Base-by-base conservation (phyloP, 2,888 invertebrate species). In the Ischnura elegans region DNA sequence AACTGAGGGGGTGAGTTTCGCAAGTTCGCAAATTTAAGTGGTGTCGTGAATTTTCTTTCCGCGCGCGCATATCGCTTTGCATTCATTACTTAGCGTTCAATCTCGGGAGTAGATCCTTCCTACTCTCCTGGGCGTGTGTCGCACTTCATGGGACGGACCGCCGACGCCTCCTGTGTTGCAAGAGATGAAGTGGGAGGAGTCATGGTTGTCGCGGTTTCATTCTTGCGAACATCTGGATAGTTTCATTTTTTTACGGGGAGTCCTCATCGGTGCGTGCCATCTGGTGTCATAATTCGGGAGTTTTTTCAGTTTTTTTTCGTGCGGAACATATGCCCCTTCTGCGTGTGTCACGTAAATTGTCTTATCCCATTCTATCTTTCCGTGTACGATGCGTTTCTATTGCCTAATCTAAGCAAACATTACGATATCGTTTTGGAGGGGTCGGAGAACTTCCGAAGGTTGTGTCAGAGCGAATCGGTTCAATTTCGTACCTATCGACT, bases 21-120 rank as follows among this genome's bases (percentile, higher is more conserved):
- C n/a, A 51, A 19, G 51, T 51, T 51, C 51, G 51, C 4, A 51
- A 13, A 19, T 51, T 19, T 13, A 76, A 76, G 76, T 76, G 76
- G 76, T 36, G 13, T 13, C 1, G 1, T 13, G 36, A 76, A 76
- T 76, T 76, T 76, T 36, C 76, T 36, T 10, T 36, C 36, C 36
- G 36, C 3, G n/a, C 16, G 2, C 29, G 21, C 13, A 36, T 2
- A 36, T 29, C 36, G 13, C 76, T 76, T 36, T 36, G 16, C 76
- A 76, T 76, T 61, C 76, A 76, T 36, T 36, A 76, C 36, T 76
- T 76, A 76, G 6, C 76, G 36, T 76, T 76, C 76, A 76, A 36
- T 76, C 76, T 76, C 76, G 29, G 2, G 2, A 29, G 36, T 36
- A 76, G 8, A 25, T 29, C n/a, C 29, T 6, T n/a, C n/a, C n/a